Evolutionary conservation across 2,797 vertebrate species (phyloP).

Genomic region (Mormyrus proboscirostris): DNA sequence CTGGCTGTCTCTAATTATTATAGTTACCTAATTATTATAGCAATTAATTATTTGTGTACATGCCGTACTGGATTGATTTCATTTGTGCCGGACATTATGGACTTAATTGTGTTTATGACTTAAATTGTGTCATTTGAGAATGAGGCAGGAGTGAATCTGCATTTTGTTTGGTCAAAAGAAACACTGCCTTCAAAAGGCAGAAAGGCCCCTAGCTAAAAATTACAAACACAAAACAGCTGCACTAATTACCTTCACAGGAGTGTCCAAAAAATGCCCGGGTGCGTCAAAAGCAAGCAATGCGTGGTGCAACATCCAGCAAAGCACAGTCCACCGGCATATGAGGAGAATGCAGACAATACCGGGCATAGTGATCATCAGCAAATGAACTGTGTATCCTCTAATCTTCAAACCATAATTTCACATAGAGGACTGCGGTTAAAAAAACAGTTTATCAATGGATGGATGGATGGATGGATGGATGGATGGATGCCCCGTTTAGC

Average conservation of each 20-base stretch:
- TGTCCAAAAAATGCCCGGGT: background rate
- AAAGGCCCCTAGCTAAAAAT: background rate
- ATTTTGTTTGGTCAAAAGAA: background rate
- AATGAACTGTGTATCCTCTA: background rate
- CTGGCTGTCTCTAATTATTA: background rate
- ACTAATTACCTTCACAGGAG: background rate
- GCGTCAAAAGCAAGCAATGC: background rate
- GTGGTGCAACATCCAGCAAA: background rate
- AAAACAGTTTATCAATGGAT: background rate
- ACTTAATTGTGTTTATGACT: too few relatives aligned
- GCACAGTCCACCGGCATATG: background rate
- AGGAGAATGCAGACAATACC: background rate
- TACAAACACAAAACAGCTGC: background rate
- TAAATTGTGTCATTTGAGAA: background rate
- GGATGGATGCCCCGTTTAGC: background rate
- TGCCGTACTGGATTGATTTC: background rate
- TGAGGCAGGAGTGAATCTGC: background rate
- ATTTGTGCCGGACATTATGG: background rate
- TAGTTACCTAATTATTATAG: background rate
- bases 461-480: background rate
- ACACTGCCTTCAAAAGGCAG: background rate
- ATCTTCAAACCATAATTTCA: background rate
- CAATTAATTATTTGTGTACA: conserved; percentile 15
- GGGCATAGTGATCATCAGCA: background rate
- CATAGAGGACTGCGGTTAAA: background rate